These are phyloP conservation scores for Aurelia sp. DNA, from an alignment of 30 jellyfish, hydroid and myxozoan genomes.

Conservation along the genomic window DNA sequence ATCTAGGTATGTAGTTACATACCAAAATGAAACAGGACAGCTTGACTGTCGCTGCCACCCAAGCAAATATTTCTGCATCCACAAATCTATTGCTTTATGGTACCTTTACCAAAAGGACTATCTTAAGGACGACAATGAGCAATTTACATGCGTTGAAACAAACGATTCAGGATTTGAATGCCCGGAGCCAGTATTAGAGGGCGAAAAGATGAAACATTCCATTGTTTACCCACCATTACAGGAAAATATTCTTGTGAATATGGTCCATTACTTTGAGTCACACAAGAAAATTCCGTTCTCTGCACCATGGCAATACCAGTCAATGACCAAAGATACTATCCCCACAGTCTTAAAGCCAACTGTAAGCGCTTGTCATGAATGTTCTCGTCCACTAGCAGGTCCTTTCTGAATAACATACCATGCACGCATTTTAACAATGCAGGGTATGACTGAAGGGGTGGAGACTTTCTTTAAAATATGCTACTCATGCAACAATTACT, in stretches of 20 bases:
- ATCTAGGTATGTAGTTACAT: slow-evolving; percentile 22
- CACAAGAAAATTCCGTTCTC: slow-evolving; percentile 11
- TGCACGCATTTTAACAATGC: slow-evolving; percentile 30
- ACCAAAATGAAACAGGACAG: slow-evolving; percentile 17
- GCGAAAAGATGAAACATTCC: background rate
- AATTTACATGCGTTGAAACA: background rate
- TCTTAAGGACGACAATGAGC: background rate
- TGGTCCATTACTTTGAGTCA: background rate
- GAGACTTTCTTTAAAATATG: slow-evolving; percentile 28
- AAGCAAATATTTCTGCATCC: slow-evolving; percentile 19
- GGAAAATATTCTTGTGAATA: background rate
- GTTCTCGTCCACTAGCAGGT: slow-evolving; percentile 2
- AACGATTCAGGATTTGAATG: background rate
- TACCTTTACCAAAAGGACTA: slow-evolving; percentile 16
- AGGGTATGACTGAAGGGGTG: slow-evolving; percentile 8
- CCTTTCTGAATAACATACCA: slow-evolving; percentile 12
- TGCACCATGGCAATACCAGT: background rate
- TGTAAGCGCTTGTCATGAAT: slow-evolving; percentile 30
- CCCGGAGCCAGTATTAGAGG: background rate
- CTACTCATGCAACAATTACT: slow-evolving; percentile 8
- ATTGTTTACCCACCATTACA: background rate
- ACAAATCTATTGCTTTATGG: slow-evolving; percentile 38
- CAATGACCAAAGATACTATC: background rate
- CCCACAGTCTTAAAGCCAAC: slow-evolving; percentile 14
- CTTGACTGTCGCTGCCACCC: slow-evolving; percentile 18